These are phyloP conservation scores for Hippoglossus hippoglossus DNA, from an alignment of 2,797 vertebrate genomes.

Conservation along the genomic window DNA sequence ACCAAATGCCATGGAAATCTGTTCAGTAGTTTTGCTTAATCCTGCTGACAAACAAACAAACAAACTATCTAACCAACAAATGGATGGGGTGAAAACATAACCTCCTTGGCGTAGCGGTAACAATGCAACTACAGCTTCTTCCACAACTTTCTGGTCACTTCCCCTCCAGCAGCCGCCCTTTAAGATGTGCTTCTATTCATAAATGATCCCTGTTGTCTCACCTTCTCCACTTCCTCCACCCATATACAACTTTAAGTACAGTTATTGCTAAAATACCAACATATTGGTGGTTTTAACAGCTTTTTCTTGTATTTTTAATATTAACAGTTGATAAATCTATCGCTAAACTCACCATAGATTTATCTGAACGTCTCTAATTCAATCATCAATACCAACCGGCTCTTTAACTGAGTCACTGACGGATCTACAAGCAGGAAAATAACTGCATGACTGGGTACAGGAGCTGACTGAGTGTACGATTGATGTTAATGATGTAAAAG, in stretches of 20 bases:
- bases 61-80: no score
- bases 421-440: conserved; percentile 43
- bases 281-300: no score
- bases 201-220: not conserved
- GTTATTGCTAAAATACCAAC: not conserved
- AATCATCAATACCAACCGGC: conserved; percentile 32
- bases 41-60: no score
- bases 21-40: no score
- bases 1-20: no score
- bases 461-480: conserved; percentile 33
- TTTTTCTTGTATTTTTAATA: no score
- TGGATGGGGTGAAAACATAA: no score
- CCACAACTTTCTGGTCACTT: not conserved
- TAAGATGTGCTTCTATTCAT: not conserved
- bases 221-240: not conserved
- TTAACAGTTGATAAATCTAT: no score
- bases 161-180: not conserved
- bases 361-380: conserved; percentile 10
- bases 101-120: not conserved
- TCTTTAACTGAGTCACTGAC: conserved; percentile 32
- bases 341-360: conserved; percentile 6
- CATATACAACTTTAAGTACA: not conserved
- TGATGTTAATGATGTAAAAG: conserved; percentile 51
- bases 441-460: conserved; percentile 57
- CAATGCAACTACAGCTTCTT: conserved; percentile 6